Conservation (phyloP, 2,113 vertebrate genomes). For the Aplodontia rufa region DNA sequence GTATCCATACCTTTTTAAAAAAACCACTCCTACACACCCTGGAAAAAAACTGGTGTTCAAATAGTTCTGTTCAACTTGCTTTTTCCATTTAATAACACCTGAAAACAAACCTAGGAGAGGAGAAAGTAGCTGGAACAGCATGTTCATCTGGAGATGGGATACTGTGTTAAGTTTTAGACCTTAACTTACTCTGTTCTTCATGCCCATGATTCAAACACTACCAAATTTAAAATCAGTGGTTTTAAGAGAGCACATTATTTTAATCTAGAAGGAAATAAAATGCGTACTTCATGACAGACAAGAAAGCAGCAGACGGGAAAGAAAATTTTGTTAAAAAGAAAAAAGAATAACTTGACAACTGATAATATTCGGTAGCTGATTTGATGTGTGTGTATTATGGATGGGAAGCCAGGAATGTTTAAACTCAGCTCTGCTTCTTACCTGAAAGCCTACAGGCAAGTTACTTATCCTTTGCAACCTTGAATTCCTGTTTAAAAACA, state of each 20-base stretch:
- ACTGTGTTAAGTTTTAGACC: no score
- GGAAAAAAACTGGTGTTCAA: background rate
- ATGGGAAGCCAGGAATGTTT: no score
- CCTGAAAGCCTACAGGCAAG: background rate
- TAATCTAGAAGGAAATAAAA: background rate
- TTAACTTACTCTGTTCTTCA: no score
- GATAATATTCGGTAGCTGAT: background rate
- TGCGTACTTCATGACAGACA: no score
- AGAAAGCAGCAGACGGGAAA: background rate
- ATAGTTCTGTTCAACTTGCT: background rate
- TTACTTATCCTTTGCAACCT: background rate
- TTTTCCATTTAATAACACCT: background rate
- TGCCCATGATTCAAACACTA: background rate
- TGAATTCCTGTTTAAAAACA: no score
- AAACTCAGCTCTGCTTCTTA: background rate
- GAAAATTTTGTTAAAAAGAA: no score
- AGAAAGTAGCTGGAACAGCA: background rate
- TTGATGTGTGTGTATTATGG: no score
- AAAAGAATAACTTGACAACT: background rate
- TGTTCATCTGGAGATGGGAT: background rate
- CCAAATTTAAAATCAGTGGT: background rate
- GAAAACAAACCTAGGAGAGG: background rate
- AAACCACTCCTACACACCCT: background rate
- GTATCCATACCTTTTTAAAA: background rate
- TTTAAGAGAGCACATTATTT: background rate